Evolutionary conservation across 2,888 invertebrate species (phyloP).

Genomic region (Choreutis nemorana): DNA sequence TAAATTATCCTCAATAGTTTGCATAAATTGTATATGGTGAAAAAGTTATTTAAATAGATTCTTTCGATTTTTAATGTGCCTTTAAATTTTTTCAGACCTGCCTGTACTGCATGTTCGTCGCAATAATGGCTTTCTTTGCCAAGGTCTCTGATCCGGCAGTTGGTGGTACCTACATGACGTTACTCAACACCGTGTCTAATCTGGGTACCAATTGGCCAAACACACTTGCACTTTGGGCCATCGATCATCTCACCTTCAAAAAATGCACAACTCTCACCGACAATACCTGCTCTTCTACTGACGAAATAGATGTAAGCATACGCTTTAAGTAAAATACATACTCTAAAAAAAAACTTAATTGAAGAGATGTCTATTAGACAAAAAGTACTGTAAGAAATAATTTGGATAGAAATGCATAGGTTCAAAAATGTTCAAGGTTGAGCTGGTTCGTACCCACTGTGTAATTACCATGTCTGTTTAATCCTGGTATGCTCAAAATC

Average conservation of each 20-base stretch:
- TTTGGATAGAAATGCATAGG: too few species aligned
- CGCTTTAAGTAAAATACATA: too few species aligned
- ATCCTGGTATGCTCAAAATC: background rate
- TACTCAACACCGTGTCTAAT: slow-evolving; percentile 94
- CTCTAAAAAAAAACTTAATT: too few species aligned
- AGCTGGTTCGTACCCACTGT: too few species aligned
- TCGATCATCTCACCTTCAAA: slow-evolving; percentile 87
- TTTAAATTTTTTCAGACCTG: slow-evolving; percentile 87
- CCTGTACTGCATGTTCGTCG: slow-evolving; percentile 96
- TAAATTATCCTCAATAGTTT: too few species aligned
- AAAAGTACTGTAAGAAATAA: too few species aligned
- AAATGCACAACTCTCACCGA: slow-evolving; percentile 68
- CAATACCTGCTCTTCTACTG: slow-evolving; percentile 70
- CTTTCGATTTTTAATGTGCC: slow-evolving; percentile 8
- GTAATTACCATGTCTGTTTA: too few species aligned
- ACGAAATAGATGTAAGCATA: slow-evolving; percentile 70
- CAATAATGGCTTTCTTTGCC: slow-evolving; percentile 97
- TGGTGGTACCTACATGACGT: slow-evolving; percentile 99
- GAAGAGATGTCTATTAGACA: too few species aligned
- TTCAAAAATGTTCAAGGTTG: too few species aligned
- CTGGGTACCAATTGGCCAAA: slow-evolving; percentile 98
- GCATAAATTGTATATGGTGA: too few species aligned
- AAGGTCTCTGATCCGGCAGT: slow-evolving; percentile 95
- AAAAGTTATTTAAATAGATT: background rate
- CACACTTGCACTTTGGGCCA: slow-evolving; percentile 89